Base-by-base conservation (phyloP, 2,888 invertebrate genomes). In the Drosophila mettleri region DNA sequence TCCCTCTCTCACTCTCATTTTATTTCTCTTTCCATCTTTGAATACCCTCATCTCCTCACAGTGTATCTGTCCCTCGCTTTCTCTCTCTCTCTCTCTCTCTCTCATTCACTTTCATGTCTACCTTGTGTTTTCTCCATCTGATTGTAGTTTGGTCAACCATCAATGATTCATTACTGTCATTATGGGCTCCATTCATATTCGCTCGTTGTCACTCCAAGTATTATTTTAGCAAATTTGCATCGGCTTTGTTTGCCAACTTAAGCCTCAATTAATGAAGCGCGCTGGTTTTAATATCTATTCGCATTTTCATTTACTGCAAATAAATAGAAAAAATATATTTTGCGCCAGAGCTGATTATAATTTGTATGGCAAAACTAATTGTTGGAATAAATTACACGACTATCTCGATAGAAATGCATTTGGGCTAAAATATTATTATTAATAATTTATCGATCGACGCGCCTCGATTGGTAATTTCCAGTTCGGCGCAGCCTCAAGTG, bases 361-460 rank as follows among this genome's bases (percentile, higher is more conserved):
- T 43, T 43, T 24, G 24, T 24, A n/a, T 5, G 18, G 14, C 12
- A 5, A 6, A 74, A 77, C 86, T 79, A 89, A 89, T 89, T 88
- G 89, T 69, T 63, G 78, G 80, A 85, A 90, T 85, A 88, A 85
- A 89, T 89, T 80, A 73, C 68, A 74, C 70, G 76, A 82, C 80
- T 82, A 87, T 89, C 88, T 72, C 69, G 76, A 87, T 87, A 74
- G 80, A 71, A 82, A 67, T 82, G 65, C 69, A 82, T 79, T 31
- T 49, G 1, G 31, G 31, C 20, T 48, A 20, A 49, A 34, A 34
- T 49, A 49, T 34, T 16, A 34, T 22, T 49, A 46, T 46, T 46
- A 46, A 46, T 46, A 46, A 46, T 46, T 29, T 29, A 46, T 29
- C 43, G 33, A 49, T 49, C 22, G 33, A n/a, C 20, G 38, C 34